Conservation (phyloP, 2,888 invertebrate species). For the Herminia tarsipennalis region DNA sequence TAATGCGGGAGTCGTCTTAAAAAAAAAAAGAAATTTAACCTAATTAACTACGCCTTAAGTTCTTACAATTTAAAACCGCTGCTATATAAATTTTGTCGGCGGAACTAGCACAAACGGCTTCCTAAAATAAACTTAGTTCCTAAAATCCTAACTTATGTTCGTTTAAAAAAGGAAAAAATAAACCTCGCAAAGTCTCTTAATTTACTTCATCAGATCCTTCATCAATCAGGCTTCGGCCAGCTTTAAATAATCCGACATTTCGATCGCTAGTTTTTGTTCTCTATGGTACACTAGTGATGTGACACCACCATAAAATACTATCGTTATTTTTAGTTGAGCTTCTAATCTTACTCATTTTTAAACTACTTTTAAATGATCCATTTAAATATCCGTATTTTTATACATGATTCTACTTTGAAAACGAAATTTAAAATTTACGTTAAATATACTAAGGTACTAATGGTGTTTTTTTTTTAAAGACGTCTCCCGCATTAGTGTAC, state of each 20-base stretch:
- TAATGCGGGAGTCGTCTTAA: too few species aligned
- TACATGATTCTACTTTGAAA: too few species aligned
- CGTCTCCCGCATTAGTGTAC: too few species aligned
- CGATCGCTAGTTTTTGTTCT: slow-evolving; percentile 46
- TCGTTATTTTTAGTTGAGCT: slow-evolving; percentile 15
- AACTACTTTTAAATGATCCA: too few species aligned
- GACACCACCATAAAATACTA: neutral
- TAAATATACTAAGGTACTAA: too few species aligned
- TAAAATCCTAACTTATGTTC: slow-evolving; percentile 27
- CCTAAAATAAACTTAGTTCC: slow-evolving; percentile 31
- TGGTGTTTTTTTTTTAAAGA: too few species aligned
- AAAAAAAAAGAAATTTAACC: too few species aligned
- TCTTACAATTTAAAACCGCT: slow-evolving; percentile 8
- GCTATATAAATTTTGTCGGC: slow-evolving; percentile 28
- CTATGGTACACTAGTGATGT: slow-evolving; percentile 33
- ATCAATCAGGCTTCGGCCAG: slow-evolving; percentile 57
- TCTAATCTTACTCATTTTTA: too few species aligned
- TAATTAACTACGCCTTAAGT: too few species aligned
- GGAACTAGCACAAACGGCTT: slow-evolving; percentile 7
- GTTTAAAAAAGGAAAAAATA: slow-evolving; percentile 30
- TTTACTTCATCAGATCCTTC: slow-evolving; percentile 57
- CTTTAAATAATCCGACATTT: slow-evolving; percentile 51
- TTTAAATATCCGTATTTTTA: too few species aligned
- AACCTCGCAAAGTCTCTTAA: slow-evolving; percentile 46
- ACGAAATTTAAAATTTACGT: too few species aligned